Evolutionary conservation across 1,140 invertebrate genomes (phyloP).

Genomic region (Brachionus rotundiformis): DNA sequence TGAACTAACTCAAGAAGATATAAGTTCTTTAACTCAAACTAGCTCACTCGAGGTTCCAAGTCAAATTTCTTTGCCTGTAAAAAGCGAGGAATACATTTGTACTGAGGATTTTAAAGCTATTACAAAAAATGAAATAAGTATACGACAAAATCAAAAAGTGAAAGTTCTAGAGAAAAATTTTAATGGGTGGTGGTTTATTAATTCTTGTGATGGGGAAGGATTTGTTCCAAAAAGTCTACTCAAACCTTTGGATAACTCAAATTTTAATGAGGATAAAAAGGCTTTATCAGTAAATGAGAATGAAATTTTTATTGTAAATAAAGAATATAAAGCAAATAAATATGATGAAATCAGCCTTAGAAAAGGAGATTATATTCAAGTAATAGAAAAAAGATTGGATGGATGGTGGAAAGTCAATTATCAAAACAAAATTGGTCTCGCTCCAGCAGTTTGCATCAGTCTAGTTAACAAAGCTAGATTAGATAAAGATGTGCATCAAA

Average conservation of each 20-base stretch:
- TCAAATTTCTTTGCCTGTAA: background rate
- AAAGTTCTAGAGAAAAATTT: constrained; percentile 20
- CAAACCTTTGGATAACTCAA: background rate
- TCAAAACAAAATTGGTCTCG: background rate
- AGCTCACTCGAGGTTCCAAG: background rate
- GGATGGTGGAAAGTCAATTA: constrained; percentile 28
- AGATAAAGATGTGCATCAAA: background rate
- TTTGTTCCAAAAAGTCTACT: constrained; percentile 1
- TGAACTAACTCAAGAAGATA: background rate
- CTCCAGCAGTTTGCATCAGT: constrained; percentile 1
- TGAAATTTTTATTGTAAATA: background rate
- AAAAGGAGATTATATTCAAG: constrained; percentile 22
- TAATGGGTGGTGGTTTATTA: constrained; percentile 35
- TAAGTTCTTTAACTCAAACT: background rate
- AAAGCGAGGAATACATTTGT: constrained; percentile 7
- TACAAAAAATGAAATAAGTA: background rate
- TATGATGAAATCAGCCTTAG: background rate
- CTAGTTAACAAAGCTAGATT: background rate
- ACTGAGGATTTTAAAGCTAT: constrained; percentile 12
- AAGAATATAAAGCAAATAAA: background rate
- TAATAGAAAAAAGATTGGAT: background rate
- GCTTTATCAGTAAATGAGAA: background rate
- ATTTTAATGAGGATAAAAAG: background rate
- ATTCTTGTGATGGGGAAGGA: background rate
- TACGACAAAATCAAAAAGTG: constrained; percentile 27